Base-by-base conservation (phyloP, 2,113 vertebrate species). In the Anguilla japonica region DNA sequence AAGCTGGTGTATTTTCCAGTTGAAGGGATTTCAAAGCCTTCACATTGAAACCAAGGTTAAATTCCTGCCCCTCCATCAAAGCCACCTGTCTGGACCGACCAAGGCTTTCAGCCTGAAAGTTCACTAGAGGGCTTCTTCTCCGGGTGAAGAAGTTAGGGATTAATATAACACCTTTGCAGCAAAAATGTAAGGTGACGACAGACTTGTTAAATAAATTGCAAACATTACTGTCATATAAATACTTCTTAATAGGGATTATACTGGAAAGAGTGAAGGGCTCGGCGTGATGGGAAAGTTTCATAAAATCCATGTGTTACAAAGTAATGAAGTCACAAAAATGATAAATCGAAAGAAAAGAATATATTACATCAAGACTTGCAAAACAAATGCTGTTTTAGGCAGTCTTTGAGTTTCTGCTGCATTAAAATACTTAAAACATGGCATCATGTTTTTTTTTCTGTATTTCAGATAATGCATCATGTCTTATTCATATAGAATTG, bases 1-100 rank as follows among this genome's bases (percentile, higher is more conserved):
- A 92, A 90, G 89, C 91, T 57, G 88, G 84, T 91, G 86, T 88
- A 89, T 94, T 95, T 95, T 93, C 92, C 91, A 92, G 89, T 89
- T 87, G 89, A 93, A 87, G 78, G 82, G 90, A 91, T 93, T 94
- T 94, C 89, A 95, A 93, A 94, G 92, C 85, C 71, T 82, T 83
- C 39, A 81, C 43, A 56, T 82, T 82, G 81, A 82, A 75, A 82
- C 81, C 81, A 50, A 50, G 46, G 81, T 50, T 82, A 82, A 89
- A 86, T 84, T 87, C 91, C 91, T 88, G 88, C 88, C 91, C 91
- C 84, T 80, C 90, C 87, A 41, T 84, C 87, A 89, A 89, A 93
- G 91, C 90, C 93, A 93, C 94, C 92, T 95, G 94, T 94, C 91
- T 87, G 50, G 86, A 88, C 87, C 43, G 13, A 87, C 89, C 80